A percentile compares a stretch with the other conserved stretches of the same genome.
Evolutionary conservation across 2,113 vertebrate genomes (phyloP).

Genomic region (Pituophis catenifer): DNA sequence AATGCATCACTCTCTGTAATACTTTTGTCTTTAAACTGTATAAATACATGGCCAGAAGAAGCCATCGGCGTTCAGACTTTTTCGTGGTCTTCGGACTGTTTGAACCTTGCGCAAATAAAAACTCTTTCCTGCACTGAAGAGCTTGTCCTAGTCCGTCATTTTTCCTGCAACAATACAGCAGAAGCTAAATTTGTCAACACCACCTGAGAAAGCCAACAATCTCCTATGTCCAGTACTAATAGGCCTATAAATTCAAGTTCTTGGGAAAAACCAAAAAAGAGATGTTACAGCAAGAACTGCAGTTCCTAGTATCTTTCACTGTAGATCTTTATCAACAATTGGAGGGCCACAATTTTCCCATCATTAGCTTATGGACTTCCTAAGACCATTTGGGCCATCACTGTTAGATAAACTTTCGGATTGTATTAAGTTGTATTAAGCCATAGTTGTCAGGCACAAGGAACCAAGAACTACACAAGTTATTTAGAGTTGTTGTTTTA

Average conservation of each 20-base stretch:
- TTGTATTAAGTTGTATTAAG: no score
- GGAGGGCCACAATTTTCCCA: not conserved
- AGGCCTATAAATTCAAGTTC: not conserved
- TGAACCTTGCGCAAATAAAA: no score
- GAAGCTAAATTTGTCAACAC: not conserved
- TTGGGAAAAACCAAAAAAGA: not conserved
- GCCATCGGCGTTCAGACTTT: no score
- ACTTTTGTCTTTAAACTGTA: no score
- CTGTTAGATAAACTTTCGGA: not conserved
- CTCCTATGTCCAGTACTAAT: not conserved
- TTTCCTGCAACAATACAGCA: no score
- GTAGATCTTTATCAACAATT: not conserved
- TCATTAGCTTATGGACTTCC: not conserved
- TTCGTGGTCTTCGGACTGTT: no score
- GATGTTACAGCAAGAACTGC: not conserved
- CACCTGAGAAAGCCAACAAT: not conserved
- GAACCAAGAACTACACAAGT: not conserved
- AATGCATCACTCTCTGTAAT: no score
- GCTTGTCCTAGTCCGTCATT: no score
- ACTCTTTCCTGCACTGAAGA: no score
- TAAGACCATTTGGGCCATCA: not conserved
- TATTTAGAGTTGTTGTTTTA: not conserved
- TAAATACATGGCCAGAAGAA: no score
- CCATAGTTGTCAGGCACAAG: not conserved
- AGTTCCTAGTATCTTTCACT: not conserved